Base-by-base conservation (phyloP, 2,888 invertebrate species). In the Marronus borbonicus region DNA sequence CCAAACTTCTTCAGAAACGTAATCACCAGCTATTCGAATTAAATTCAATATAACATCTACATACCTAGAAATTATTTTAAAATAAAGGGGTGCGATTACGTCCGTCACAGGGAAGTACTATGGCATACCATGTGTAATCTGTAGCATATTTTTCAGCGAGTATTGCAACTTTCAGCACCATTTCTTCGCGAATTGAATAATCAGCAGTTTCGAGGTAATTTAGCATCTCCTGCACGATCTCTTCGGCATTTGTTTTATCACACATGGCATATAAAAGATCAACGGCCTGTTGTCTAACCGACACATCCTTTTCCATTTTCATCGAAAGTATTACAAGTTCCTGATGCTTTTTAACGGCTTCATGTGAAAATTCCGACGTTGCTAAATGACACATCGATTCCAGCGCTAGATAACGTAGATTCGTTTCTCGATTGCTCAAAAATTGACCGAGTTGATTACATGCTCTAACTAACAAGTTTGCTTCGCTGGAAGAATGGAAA, bases 1-100 rank as follows among this genome's bases (percentile, higher is more conserved):
- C 99, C 99, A 99, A 52, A 99, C 98, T 90, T 99, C 99, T 89
- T 99, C 99, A 79, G 98, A 98, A 36, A 99, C 99, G 90, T 99
- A 99, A 89, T 99, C 99, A 79, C 99, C 99, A 84, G 99, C 99
- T 90, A 99, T 98, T 90, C 99, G 94, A 85, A 99, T 99, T 81
- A 99, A 92, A 91, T 99, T 99, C 80, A 99, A 92, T 85, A 99
- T 99, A 14, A 99, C 99, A 90, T 99, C 99, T 82, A 96, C 96
- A 88, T 94, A 91, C 90, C 90, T 90, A 76, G 7, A 82, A 82
- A 44, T 78, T 28, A 17, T 39, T 2, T n/a, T 50, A 68, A 12
- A 44, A 14, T 52, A 64, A 72, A 49, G 69, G 31, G 8, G 17
- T 10, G 14, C 31, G 50, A 52, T 52, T 60, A 69, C 20, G 75